Evolutionary conservation across 2,888 invertebrate genomes (phyloP).

Genomic region (Cerastis leucographa): DNA sequence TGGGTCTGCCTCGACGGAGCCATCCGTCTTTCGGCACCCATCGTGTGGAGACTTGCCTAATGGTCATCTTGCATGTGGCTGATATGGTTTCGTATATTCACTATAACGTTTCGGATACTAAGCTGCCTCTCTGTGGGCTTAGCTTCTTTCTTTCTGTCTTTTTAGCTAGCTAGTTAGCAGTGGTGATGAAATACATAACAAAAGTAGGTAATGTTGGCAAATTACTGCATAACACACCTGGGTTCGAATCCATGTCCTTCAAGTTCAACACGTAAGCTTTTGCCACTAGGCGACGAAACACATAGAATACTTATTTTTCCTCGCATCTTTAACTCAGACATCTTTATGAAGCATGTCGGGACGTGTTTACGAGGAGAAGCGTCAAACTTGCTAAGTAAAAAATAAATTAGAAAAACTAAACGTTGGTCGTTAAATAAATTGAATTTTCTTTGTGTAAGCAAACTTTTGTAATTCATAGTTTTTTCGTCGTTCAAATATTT

Average conservation of each 20-base stretch:
- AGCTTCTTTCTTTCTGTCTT: no score
- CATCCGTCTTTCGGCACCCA: background rate
- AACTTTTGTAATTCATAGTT: slow-evolving; percentile 59
- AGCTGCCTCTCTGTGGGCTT: background rate
- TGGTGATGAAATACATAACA: background rate
- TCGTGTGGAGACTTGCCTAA: background rate
- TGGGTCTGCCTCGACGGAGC: background rate
- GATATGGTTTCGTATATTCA: background rate
- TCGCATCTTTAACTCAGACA: slow-evolving; percentile 40
- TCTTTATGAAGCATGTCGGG: slow-evolving; percentile 52
- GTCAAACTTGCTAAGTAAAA: slow-evolving; percentile 53
- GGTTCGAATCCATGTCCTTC: background rate
- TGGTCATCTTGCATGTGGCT: background rate
- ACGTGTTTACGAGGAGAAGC: slow-evolving; percentile 56
- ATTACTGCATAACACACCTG: background rate
- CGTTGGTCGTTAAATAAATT: slow-evolving; percentile 54
- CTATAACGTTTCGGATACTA: background rate
- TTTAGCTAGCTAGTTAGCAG: no score
- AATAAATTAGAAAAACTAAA: slow-evolving; percentile 63
- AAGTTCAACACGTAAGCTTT: background rate
- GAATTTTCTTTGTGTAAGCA: slow-evolving; percentile 50
- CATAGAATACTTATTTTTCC: slow-evolving; percentile 25
- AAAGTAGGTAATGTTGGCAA: background rate
- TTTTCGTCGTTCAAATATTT: slow-evolving; percentile 45
- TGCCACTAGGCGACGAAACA: background rate